phyloP scores from a whole-genome alignment of 37 sponge, comb jelly and placozoan species.

The Eunapius fragilis region DNA sequence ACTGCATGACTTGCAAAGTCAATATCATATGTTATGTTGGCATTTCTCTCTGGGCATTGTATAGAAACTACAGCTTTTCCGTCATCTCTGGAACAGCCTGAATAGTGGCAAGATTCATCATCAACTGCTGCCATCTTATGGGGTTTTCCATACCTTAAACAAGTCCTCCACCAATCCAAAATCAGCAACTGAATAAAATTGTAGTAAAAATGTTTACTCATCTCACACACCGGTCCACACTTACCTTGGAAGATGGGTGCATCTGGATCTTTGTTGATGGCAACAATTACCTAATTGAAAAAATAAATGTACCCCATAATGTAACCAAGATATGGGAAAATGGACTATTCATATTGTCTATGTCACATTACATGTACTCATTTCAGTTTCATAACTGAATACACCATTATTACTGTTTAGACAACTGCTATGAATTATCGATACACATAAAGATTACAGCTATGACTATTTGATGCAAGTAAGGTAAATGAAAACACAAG shows the following conservation, averaged over 20 bases:
- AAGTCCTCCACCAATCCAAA: slow-evolving; percentile 98
- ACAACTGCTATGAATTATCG: too few relatives aligned
- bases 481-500: neutral
- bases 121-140: neutral
- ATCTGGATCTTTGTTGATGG: slow-evolving; percentile 98
- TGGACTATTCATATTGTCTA: too few relatives aligned
- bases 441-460: too few relatives aligned
- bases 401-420: too few relatives aligned
- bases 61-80: slow-evolving; percentile 41
- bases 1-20: neutral
- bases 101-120: neutral
- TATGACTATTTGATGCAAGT: too few relatives aligned
- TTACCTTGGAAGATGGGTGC: slow-evolving; percentile 99
- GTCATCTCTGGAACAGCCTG: slow-evolving; percentile 94
- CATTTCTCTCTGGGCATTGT: neutral
- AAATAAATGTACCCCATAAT: too few relatives aligned
- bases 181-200: slow-evolving; percentile 81
- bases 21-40: slow-evolving; percentile 3
- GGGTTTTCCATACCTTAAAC: slow-evolving; percentile 79
- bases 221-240: neutral
- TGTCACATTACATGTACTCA: too few relatives aligned
- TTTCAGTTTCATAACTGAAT: too few relatives aligned
- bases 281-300: slow-evolving; percentile 97
- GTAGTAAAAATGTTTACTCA: neutral
- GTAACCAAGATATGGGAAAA: too few relatives aligned